Evolutionary conservation across 2,888 invertebrate genomes (phyloP).

Genomic region (Epinotia demarniana): DNA sequence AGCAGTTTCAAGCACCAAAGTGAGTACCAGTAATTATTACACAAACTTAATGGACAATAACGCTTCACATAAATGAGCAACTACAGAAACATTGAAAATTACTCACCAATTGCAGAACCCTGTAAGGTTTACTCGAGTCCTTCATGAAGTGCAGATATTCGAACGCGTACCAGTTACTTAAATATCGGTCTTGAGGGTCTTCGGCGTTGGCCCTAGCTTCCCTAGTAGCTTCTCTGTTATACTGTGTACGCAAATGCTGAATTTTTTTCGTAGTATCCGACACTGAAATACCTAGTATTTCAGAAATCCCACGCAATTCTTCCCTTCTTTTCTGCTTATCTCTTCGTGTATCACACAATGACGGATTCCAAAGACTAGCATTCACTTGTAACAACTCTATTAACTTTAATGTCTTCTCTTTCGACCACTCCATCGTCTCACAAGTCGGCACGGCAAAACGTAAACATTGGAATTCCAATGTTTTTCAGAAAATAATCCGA

Average conservation of each 20-base stretch:
- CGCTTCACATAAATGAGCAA: too few relatives aligned
- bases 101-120: conserved; percentile 70
- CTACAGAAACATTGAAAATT: neutral
- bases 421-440: conserved; percentile 78
- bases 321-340: conserved; percentile 79
- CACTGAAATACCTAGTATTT: conserved; percentile 67
- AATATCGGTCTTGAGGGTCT: conserved; percentile 81
- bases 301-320: conserved; percentile 73
- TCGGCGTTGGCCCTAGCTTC: conserved; percentile 80
- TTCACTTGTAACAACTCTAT: conserved; percentile 77
- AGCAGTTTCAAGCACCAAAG: neutral
- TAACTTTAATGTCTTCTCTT: conserved; percentile 77
- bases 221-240: conserved; percentile 84
- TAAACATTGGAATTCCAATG: conserved; percentile 56
- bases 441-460: conserved; percentile 52
- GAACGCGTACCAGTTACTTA: conserved; percentile 84
- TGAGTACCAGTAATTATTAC: neutral
- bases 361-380: conserved; percentile 75
- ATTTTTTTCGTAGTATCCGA: conserved; percentile 85
- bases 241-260: conserved; percentile 85
- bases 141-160: conserved; percentile 85
- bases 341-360: conserved; percentile 72
- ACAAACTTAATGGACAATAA: neutral
- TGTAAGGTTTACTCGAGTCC: conserved; percentile 80
- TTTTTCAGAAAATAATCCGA: conserved; percentile 50